Percentiles rank a stretch among this genome's conserved stretches.
These are phyloP conservation scores for Lathamus discolor DNA, from an alignment of 2,113 vertebrate species.

Conservation along the genomic window DNA sequence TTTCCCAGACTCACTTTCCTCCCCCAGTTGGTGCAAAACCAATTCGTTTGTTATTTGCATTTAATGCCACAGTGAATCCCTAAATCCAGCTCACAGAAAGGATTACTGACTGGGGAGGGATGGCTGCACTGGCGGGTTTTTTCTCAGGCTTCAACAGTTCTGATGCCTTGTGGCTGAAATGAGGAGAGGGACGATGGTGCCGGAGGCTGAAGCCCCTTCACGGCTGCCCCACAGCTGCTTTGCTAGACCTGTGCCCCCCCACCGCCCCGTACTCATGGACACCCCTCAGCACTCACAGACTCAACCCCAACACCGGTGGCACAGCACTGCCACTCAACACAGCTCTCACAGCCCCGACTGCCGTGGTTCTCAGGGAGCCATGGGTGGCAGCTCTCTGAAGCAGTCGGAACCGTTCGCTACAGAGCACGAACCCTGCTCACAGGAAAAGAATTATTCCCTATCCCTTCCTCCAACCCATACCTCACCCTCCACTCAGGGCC, in stretches of 20 bases:
- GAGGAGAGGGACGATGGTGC: accelerated
- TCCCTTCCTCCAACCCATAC: neutral
- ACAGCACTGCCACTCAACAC: neutral
- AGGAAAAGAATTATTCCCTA: neutral
- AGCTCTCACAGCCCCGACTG: accelerated
- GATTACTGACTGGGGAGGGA: constrained; percentile 50
- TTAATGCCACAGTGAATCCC: constrained; percentile 52
- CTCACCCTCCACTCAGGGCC: neutral
- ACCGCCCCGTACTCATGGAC: neutral
- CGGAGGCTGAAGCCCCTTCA: accelerated
- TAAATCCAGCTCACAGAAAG: constrained; percentile 54
- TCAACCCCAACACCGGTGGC: neutral
- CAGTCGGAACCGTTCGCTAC: neutral
- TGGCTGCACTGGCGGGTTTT: neutral
- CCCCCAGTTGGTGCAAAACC: neutral
- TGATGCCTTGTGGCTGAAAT: neutral
- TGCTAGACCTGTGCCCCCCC: neutral
- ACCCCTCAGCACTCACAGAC: accelerated
- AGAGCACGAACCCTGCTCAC: neutral
- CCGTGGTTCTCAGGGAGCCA: accelerated
- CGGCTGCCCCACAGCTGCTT: neutral
- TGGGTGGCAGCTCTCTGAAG: neutral
- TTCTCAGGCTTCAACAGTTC: constrained; percentile 9
- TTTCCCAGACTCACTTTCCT: constrained; percentile 21
- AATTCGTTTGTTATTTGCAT: neutral